Conservation (phyloP, 2,113 vertebrate species). For the Periophthalmodon schlosseri region DNA sequence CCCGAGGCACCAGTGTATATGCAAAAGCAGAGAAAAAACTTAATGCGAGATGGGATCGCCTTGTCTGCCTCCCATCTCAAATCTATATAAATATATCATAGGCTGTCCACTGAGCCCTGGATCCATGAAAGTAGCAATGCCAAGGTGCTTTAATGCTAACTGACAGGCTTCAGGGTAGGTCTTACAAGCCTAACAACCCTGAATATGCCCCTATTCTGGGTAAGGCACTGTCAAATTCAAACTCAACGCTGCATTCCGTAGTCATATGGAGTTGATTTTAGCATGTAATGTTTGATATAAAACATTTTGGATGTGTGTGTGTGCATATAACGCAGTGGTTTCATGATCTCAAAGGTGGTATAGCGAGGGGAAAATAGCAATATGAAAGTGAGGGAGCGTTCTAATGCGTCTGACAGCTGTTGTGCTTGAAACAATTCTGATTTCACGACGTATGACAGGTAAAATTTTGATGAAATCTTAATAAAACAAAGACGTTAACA, state of each 20-base stretch:
- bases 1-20: constrained; percentile 14
- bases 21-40: constrained; percentile 14
- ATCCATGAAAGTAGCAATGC: constrained; percentile 56
- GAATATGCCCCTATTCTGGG: constrained; percentile 46
- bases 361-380: background rate
- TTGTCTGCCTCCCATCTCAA: constrained; percentile 51
- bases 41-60: constrained; percentile 45
- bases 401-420: background rate
- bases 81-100: constrained; percentile 65
- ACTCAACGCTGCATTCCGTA: constrained; percentile 29
- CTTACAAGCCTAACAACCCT: constrained; percentile 50
- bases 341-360: constrained; percentile 7
- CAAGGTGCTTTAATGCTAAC: constrained; percentile 63
- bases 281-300: constrained; percentile 12
- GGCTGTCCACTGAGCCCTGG: constrained; percentile 45
- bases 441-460: background rate
- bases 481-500: background rate
- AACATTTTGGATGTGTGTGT: constrained; percentile 3
- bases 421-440: background rate
- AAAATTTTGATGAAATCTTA: background rate
- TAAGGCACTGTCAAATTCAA: constrained; percentile 24
- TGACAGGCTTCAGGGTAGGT: constrained; percentile 63
- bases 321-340: background rate
- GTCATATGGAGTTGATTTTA: constrained; percentile 35
- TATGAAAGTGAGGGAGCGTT: background rate